Base-by-base conservation (phyloP, 2,797 vertebrate species). In the Hippoglossus hippoglossus region DNA sequence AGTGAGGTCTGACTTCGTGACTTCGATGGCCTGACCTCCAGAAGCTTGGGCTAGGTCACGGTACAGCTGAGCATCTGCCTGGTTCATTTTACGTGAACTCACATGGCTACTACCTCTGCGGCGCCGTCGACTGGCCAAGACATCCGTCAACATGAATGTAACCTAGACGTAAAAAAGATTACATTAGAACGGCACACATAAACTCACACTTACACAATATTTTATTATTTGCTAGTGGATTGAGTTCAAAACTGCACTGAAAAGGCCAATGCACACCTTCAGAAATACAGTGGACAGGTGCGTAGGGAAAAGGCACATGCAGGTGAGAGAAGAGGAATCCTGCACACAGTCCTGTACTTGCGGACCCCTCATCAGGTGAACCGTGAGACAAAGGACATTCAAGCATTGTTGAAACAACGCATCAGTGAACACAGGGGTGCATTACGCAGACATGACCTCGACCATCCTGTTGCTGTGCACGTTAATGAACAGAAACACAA, bases 1-100 rank as follows among this genome's bases (percentile, higher is more conserved):
- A 16, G 86, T 44, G 2, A 94, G 84, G 12, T 68, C 68, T 0
- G 67, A n/a, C 70, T 92, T 92, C 15, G 67, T 67, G 77, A 93
- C 85, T 73, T 93, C 86, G 6, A 94, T 89, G 24, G 76, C 65
- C 53, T 91, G 85, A 31, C 94, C 94, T 47, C 94, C 94, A 12
- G 94, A 94, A 22, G 65, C 79, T 25, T 24, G 55, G 18, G 93
- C 89, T 2, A 95, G 77, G 63, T 92, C 87, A n/a, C 44, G 77
- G 70, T 94, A 94, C 15, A 94, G 59, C 54, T 89, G 81, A 8
- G 39, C 16, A 0, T 67, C 82, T 0, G 25, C 22, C 24, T 52
- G 65, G 28, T 11, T 12, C 47, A 90, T 21, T 2, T 0, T 0
- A 0, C 39, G 72, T 2, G 52, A 2, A 13, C 0, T 5, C 4